Evolutionary conservation across 2,113 vertebrate species (phyloP), one percentile per base, ranked within the genome.

Genomic region (Archocentrus centrarchus): DNA sequence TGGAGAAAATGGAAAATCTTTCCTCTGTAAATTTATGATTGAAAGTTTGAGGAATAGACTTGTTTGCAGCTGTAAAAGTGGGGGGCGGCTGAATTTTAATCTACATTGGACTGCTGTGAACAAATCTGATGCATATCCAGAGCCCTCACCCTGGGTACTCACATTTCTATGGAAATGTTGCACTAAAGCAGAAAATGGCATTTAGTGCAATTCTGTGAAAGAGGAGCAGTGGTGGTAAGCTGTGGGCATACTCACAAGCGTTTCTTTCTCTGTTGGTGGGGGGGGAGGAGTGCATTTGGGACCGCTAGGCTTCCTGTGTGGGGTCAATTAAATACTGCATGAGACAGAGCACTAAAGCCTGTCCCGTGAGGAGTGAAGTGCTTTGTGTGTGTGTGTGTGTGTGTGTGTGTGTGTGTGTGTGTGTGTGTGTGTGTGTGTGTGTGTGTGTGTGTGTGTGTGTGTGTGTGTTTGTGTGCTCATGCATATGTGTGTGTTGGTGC

Each of bases 311-410:
- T 96, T 96, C 95, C 95, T 96, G 95, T 95, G 93, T 92, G 92
- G 94, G 95, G 94, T 95, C 94, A 96, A 95, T 96, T 96, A 96
- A 96, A 96, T 96, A 96, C 95, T 96, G 95, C 95, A 96, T 96
- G 95, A 96, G 95, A 94, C 94, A 94, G 94, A 95, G 95, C 95
- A 95, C 96, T 96, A 96, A 96, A 96, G 96, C 96, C 93, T 93
- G 92, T 95, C 95, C 95, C 89, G 79, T 80, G 93, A 95, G 95
- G 90, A 94, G 92, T 47, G 35, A 89, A 96, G 95, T 95, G 95
- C 94, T 94, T 88, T 94, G 92, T 95, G 89, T 89, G 63, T 93
- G 73, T 87, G 78, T 79, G 80, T 85, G 80, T 70, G 82, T 83
- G 61, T 90, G 77, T 80, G 75, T 77, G 60, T 81, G 27, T 27